Evolutionary conservation across 2,888 invertebrate genomes (phyloP), one percentile per base, ranked within the genome.

Genomic region (Norana najaformis): DNA sequence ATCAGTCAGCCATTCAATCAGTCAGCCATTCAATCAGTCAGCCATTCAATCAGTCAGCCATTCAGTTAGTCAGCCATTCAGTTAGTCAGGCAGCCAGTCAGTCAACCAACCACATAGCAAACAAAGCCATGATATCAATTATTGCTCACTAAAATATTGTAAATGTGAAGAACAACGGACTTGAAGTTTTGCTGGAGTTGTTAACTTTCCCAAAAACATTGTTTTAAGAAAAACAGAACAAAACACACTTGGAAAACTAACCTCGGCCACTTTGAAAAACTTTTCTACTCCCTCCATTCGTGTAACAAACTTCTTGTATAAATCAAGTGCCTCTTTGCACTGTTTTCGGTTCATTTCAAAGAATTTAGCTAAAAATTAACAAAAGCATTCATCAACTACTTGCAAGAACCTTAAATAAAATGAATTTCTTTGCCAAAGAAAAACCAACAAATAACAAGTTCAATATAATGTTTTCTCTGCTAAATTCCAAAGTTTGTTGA

Each of bases 331-430:
- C 94, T 99, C 99, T 93, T 98, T 97, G 94, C 98, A 98, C 95
- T 99, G 98, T 95, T 99, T 99, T 95, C 99, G 99, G 96, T 99
- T 99, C 99, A 99, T 99, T 95, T 99, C 98, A 95, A 99, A 99
- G 96, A 98, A 99, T 95, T 99, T 99, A 96, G 99, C 99, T 95
- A 94, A 93, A 90, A 88, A 69, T 30, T 69, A n/a, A 69, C 69
- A 69, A 69, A 30, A 30, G n/a, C 69, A 69, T 30, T n/a, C n/a
- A 4, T n/a, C 11, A n/a, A 11, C 30, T 4, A 69, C n/a, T 69
- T 13, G 3, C n/a, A n/a, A 30, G 13, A 30, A 69, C 69, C 0
- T 69, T n/a, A 23, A 47, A 23, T 47, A 47, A 47, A 47, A 47
- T 4, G 20, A 3, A 69, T n/a, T 13, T 69, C n/a, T 69, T 69